Evolutionary conservation across 2,797 vertebrate genomes (phyloP), one percentile per base, ranked within the genome.

Genomic region (Bufotes viridis): DNA sequence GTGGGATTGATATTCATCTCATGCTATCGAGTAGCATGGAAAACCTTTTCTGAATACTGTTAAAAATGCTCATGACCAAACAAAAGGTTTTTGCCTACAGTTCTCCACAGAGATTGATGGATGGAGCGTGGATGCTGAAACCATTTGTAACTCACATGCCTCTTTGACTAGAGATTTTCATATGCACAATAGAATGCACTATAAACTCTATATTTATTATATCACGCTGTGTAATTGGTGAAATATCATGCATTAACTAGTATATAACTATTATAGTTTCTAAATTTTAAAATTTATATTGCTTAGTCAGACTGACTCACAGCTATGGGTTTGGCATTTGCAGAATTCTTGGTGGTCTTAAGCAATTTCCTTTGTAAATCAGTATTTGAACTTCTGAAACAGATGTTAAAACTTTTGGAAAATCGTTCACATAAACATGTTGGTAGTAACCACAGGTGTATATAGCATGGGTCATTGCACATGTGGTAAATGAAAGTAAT

Each of bases 361-460:
- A 78, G 78, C 29, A 17, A 80, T 84, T 87, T 83, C 81, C 80
- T 83, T 87, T 75, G 72, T 26, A 87, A 84, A 84, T 88, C 29
- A 79, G 74, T 29, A 78, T 88, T 76, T 78, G 74, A 53, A 79
- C 61, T 87, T 82, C 80, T 60, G 74, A 24, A 76, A 72, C 87
- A 88, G 87, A 88, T 88, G 81, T 79, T 88, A 84, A 60, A 69
- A 76, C 87, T 83, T 76, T 87, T 22, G n/a, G 60, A 78, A 65
- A 79, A 79, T 84, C 22, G 17, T 61, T 78, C 87, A 84, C 74
- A 84, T 88, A 88, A 88, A 88, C 87, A 88, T 88, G 70, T 88
- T 88, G 75, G 78, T 79, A 79, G 82, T 78, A 84, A 79, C 87
- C 87, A 88, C 87, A 84, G 87, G 74, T 88, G 81, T 84, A 84